Conservation (phyloP, 2,888 invertebrate genomes). For the Griposia aprilina region DNA sequence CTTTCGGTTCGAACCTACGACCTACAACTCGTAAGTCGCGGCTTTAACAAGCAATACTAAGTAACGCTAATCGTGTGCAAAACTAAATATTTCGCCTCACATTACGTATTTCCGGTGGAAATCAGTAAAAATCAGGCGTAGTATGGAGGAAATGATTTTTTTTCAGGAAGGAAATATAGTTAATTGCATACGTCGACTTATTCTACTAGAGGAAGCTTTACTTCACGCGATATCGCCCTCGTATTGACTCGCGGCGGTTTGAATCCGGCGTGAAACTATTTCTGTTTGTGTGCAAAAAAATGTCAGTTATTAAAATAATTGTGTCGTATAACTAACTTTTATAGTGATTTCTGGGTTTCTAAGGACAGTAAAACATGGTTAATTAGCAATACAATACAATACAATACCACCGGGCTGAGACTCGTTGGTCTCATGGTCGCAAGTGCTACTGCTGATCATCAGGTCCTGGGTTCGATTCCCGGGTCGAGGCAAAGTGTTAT, state of each 20-base stretch:
- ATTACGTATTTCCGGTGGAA: constrained; percentile 37
- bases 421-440: too few species aligned
- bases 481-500: neutral
- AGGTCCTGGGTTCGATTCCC: neutral
- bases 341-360: neutral
- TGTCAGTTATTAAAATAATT: constrained; percentile 2
- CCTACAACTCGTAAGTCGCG: too few species aligned
- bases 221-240: constrained; percentile 27
- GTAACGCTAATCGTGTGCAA: constrained; percentile 1
- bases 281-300: constrained; percentile 4
- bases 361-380: neutral
- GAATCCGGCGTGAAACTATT: constrained; percentile 18
- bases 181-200: constrained; percentile 5
- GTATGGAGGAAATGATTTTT: constrained; percentile 36
- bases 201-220: constrained; percentile 28
- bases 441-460: neutral
- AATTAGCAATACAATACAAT: neutral
- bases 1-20: too few species aligned
- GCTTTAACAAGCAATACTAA: neutral
- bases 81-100: constrained; percentile 8
- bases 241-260: constrained; percentile 6
- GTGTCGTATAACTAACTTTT: neutral
- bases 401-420: too few species aligned
- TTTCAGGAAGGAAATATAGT: constrained; percentile 21
- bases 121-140: constrained; percentile 20